These are phyloP conservation scores for Pantherophis alleghaniensis DNA, from an alignment of 2,797 vertebrate species.

Conservation along the genomic window DNA sequence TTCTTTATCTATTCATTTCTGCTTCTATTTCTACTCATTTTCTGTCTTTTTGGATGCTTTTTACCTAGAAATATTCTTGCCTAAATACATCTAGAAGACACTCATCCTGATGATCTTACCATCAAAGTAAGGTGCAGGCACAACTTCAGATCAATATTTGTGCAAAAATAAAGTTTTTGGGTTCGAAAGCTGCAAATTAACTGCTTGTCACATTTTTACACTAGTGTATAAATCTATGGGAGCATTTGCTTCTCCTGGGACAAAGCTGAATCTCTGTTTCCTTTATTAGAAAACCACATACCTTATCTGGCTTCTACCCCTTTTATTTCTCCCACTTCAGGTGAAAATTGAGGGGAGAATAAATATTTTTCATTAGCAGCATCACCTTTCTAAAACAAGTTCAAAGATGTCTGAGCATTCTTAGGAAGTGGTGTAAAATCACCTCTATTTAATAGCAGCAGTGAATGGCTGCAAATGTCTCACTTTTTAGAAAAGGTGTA, in stretches of 20 bases:
- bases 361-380: constrained; percentile 69
- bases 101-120: constrained; percentile 41
- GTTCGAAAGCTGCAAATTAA: constrained; percentile 68
- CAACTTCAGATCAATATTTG: constrained; percentile 70
- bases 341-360: constrained; percentile 32
- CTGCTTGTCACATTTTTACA: constrained; percentile 53
- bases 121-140: constrained; percentile 54
- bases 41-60: neutral
- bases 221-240: constrained; percentile 27
- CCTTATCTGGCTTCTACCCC: constrained; percentile 20
- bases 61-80: constrained; percentile 49
- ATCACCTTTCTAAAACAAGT: constrained; percentile 67
- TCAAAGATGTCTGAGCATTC: constrained; percentile 64
- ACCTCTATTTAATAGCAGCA: constrained; percentile 40
- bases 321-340: constrained; percentile 53
- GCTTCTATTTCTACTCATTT: constrained; percentile 17
- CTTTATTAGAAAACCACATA: constrained; percentile 40
- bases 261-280: constrained; percentile 33
- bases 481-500: neutral
- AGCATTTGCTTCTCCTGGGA: constrained; percentile 9
- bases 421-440: constrained; percentile 60
- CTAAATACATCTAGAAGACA: constrained; percentile 44
- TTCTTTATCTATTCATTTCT: no score
- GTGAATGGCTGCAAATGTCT: constrained; percentile 30
- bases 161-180: constrained; percentile 58